Evolutionary conservation across 1,140 invertebrate genomes (phyloP).

Genomic region (Zaprionus capensis): DNA sequence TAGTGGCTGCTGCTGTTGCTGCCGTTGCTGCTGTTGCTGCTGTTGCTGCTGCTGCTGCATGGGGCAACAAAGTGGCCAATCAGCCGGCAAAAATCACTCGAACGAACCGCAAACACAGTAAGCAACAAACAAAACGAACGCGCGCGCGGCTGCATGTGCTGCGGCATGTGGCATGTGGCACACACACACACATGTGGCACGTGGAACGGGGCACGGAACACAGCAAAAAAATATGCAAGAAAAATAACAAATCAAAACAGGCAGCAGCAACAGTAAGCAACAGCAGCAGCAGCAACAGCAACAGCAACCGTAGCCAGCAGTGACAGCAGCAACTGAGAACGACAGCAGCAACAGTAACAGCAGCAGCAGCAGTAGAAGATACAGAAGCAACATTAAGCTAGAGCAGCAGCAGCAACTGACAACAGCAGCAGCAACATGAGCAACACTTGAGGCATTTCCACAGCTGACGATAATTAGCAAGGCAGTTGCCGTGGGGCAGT

Average conservation of each 20-base stretch:
- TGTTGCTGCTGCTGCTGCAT: background rate
- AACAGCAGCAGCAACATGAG: background rate
- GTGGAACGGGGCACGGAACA: background rate
- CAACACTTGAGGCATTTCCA: conserved; percentile 1
- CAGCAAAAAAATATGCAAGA: conserved; percentile 22
- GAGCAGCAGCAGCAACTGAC: background rate
- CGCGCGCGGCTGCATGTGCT: conserved; percentile 15
- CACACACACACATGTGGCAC: background rate
- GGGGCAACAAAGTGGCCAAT: conserved; percentile 43
- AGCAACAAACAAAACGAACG: conserved; percentile 17
- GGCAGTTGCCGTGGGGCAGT: background rate
- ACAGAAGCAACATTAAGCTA: background rate
- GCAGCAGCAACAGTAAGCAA: background rate
- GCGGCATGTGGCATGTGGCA: conserved; percentile 26
- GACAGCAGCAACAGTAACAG: background rate
- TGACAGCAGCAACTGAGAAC: background rate
- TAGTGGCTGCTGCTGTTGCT: background rate
- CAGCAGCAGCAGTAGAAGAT: background rate
- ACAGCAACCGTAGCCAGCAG: background rate
- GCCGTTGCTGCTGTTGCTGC: background rate
- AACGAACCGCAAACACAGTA: conserved; percentile 14
- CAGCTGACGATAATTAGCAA: conserved; percentile 14
- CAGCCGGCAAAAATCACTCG: conserved; percentile 55
- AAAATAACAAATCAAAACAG: conserved; percentile 18
- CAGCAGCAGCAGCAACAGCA: conserved; percentile 7